Evolutionary conservation across 2,113 vertebrate genomes (phyloP), one percentile per base, ranked within the genome.

Genomic region (Narcine bancroftii): DNA sequence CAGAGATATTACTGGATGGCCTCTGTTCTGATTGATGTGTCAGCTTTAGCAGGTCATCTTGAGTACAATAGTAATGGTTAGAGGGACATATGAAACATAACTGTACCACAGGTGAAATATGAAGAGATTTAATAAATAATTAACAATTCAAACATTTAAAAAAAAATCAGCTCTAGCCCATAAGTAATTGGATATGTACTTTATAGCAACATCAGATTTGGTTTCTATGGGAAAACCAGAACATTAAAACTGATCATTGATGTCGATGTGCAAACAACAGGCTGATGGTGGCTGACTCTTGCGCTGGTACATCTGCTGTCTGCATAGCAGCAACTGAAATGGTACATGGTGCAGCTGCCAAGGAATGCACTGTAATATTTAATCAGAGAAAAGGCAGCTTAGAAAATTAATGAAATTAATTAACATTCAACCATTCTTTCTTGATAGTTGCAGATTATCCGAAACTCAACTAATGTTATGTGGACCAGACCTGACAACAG

Each of bases 101-200:
- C 13, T 26, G 45, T 33, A 29, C 24, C 76, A 79, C 76, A 47
- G 26, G 29, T 79, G 33, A 87, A 39, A 63, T 56, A 87, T 36
- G 81, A 87, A 87, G 36, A 6, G 15, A 87, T 6, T 87, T 60
- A 87, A 83, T 50, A 47, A 87, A 87, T 63, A 85, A 85, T 60
- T 17, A 60, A 87, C n/a, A 36, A 87, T 87, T 24, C 56, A n/a
- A 60, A 87, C 6, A 36, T 83, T 79, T n/a, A n/a, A 3, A 60
- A 60, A 63, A 87, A 83, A 53, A n/a, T 85, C 33, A 60, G 53
- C 17, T 56, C 13, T 17, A 39, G 81, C 53, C 15, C 33, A 87
- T 19, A 76, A 26, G 26, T 47, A 87, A 15, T 56, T 63, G 81
- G 79, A 83, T 83, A n/a, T 26, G 76, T 29, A 87, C 33, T 85